phyloP scores from a whole-genome alignment of 2,888 invertebrate species.

The Meloe dianella region DNA sequence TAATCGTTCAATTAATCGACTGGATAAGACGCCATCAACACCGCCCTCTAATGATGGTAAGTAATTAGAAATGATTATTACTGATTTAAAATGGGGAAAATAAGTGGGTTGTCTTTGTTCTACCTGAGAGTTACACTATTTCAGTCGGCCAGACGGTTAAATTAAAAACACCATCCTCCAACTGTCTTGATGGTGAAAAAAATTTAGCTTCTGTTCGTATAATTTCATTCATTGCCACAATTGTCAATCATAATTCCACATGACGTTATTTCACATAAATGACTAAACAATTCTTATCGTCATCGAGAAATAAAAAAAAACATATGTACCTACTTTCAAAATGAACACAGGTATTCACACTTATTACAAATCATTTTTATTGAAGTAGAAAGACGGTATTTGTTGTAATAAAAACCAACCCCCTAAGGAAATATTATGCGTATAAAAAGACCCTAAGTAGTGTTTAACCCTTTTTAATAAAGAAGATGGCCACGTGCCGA shows the following conservation, averaged over 20 bases:
- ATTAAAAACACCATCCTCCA: conserved; percentile 40
- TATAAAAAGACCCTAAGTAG: conserved; percentile 53
- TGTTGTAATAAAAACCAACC: conserved; percentile 46
- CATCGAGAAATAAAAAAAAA: too few relatives aligned
- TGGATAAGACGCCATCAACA: conserved; percentile 81
- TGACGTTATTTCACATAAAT: not conserved
- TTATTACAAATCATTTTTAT: conserved; percentile 17
- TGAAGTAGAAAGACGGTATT: conserved; percentile 39
- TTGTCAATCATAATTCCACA: not conserved
- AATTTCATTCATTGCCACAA: conserved; percentile 35
- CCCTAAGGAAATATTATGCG: conserved; percentile 54
- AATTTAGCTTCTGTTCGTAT: conserved; percentile 40
- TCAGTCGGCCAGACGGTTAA: conserved; percentile 36
- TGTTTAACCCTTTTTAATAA: conserved; percentile 58
- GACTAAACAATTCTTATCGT: conserved; percentile 28
- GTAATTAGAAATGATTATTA: conserved; percentile 54
- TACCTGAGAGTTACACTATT: conserved; percentile 27
- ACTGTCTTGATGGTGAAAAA: conserved; percentile 40
- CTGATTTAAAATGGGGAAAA: too few relatives aligned
- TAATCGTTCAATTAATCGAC: conserved; percentile 61
- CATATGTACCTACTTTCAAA: too few relatives aligned
- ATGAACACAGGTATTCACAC: conserved; percentile 7
- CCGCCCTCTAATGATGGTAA: conserved; percentile 74
- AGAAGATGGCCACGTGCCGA: conserved; percentile 52
- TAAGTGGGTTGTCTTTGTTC: too few relatives aligned